These are phyloP conservation scores for Nixonia krombeini DNA, from an alignment of 1,140 invertebrate species.

Conservation along the genomic window DNA sequence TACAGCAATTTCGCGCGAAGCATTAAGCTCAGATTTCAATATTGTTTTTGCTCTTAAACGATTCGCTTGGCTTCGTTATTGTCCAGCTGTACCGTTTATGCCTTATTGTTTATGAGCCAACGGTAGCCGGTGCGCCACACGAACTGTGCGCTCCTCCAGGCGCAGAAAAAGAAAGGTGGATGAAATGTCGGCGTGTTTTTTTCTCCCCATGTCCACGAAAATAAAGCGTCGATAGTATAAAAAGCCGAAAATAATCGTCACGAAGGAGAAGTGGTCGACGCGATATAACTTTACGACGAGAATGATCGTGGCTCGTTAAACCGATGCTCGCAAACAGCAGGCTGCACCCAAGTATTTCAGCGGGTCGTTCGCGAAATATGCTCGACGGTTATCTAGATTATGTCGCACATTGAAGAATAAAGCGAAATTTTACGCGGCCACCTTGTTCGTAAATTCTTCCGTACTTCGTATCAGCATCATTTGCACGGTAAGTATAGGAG, in stretches of 20 bases:
- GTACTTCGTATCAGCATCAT: too few species aligned
- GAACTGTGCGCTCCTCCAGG: not conserved
- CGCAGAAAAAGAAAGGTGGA: conserved; percentile 3
- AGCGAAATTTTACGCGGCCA: conserved; percentile 1
- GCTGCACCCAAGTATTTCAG: conserved; percentile 13
- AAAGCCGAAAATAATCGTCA: conserved; percentile 15
- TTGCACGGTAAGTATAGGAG: too few species aligned
- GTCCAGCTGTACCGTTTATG: conserved; percentile 33
- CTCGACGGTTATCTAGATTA: conserved; percentile 1
- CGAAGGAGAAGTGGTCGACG: conserved; percentile 4
- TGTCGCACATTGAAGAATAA: conserved; percentile 1
- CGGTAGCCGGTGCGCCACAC: conserved; percentile 11
- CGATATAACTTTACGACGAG: conserved; percentile 10
- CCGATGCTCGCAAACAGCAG: not conserved
- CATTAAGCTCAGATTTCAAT: conserved; percentile 62
- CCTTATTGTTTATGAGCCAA: conserved; percentile 50
- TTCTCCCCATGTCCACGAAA: conserved; percentile 21
- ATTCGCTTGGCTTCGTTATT: conserved; percentile 56
- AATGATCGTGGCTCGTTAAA: conserved; percentile 11
- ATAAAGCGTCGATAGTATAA: conserved; percentile 15
- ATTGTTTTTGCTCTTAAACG: conserved; percentile 54
- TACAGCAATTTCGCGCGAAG: conserved; percentile 47
- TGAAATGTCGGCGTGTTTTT: conserved; percentile 11
- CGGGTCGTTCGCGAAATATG: conserved; percentile 8
- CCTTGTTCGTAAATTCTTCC: not conserved